phyloP scores from a whole-genome alignment of 2,888 invertebrate genomes.

The Branchipolynoe longqiensis region DNA sequence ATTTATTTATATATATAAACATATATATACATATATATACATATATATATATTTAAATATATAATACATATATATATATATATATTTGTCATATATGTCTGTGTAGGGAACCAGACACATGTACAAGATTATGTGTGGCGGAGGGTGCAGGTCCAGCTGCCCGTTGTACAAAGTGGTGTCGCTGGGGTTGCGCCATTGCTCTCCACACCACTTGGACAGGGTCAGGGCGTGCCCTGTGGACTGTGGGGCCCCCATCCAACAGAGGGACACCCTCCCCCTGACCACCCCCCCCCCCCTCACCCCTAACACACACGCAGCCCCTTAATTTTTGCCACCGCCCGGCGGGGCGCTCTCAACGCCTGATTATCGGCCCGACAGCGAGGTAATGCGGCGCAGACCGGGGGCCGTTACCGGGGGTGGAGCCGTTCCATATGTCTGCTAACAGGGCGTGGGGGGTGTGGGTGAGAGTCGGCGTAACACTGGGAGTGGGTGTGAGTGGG shows the following conservation, averaged over 20 bases:
- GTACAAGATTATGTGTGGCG: no score
- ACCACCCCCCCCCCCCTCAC: neutral
- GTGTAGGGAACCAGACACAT: no score
- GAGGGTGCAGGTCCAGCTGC: neutral
- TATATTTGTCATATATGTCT: no score
- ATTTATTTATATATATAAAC: no score
- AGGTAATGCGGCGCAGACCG: constrained; percentile 5
- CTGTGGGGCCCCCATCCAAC: neutral
- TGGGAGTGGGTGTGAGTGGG: no score
- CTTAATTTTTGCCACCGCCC: neutral
- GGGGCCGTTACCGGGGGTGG: neutral
- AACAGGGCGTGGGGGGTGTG: no score
- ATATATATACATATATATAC: no score
- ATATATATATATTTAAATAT: no score
- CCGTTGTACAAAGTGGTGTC: constrained; percentile 32
- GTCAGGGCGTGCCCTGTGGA: constrained; percentile 13
- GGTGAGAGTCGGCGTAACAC: no score
- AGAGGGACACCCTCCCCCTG: constrained; percentile 17
- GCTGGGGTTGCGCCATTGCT: constrained; percentile 14
- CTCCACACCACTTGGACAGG: constrained; percentile 12
- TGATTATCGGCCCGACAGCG: constrained; percentile 24
- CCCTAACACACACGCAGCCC: neutral
- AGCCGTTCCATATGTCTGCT: constrained; percentile 18
- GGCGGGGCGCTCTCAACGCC: constrained; percentile 14
- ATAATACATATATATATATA: no score